Evolutionary conservation across 1,140 invertebrate species (phyloP), one percentile per base, ranked within the genome.

Genomic region (Drosophila ercepeae): DNA sequence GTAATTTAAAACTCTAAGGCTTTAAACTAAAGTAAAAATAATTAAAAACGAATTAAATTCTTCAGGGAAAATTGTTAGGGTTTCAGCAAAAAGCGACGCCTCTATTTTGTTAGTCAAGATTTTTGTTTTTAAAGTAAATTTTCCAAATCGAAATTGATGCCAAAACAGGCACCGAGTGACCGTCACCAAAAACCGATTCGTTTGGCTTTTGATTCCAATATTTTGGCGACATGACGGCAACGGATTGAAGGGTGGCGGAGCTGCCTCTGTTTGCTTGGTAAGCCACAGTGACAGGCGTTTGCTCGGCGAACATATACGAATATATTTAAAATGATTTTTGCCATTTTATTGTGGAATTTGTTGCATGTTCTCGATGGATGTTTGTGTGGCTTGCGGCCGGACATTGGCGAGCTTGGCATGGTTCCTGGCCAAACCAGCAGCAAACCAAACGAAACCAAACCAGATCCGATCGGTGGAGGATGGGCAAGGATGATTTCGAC

Each of bases 291-390:
- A 67, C 63, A 67, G 45, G 19, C 59, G 36, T 44, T 52, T 64
- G 45, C 29, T 52, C 29, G 11, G 29, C 55, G 55, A 41, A 58
- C 41, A 16, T 63, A 8, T 21, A 27, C 45, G 45, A 39, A 32
- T 32, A 25, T 65, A 67, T 67, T 65, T 67, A 14, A 65, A 67
- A 67, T 67, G 63, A 67, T 67, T 65, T 67, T 67, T 19, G 36
- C 59, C 27, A 44, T 67, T 64, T 63, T 64, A 64, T 65, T 67
- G 46, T 32, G 45, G 60, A 51, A 52, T 65, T 51, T 51, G 60
- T 53, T 67, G 60, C 60, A 65, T 65, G 60, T 52, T 67, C 19
- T 19, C 27, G 27, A 19, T 67, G 27, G 13, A 52, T 67, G 60
- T 67, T 67, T 64, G 46, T 67, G 60, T 44, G 60, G 63, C 63